Evolutionary conservation across 2,113 vertebrate genomes (phyloP).

Genomic region (Clarias batrachus): DNA sequence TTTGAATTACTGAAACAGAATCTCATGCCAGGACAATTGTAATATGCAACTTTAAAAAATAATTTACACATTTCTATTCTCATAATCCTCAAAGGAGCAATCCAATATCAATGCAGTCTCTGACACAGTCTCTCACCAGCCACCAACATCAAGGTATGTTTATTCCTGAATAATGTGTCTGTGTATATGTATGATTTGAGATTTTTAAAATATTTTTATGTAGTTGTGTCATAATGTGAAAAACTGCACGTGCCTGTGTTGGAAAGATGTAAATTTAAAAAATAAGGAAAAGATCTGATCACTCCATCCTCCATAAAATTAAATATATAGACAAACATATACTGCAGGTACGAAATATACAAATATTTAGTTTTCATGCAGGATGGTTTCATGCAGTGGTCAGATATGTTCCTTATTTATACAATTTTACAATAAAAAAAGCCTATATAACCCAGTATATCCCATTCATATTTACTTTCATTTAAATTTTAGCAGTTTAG

Average conservation of each 20-base stretch:
- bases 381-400: too few species aligned
- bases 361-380: too few species aligned
- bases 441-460: too few species aligned
- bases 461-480: too few species aligned
- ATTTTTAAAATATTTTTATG: background rate
- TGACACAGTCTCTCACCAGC: background rate
- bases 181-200: background rate
- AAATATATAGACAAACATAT: background rate
- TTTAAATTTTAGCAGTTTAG: background rate
- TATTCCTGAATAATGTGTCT: background rate
- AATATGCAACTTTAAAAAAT: background rate
- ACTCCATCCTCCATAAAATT: too few species aligned
- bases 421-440: background rate
- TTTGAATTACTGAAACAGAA: background rate
- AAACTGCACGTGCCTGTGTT: background rate
- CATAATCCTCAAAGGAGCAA: slow-evolving; percentile 40
- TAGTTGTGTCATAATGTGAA: background rate
- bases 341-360: background rate
- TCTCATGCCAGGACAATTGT: background rate
- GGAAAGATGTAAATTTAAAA: background rate
- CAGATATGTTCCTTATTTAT: background rate
- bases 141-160: slow-evolving; percentile 52
- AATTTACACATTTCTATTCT: background rate
- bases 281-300: background rate
- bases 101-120: slow-evolving; percentile 25